phyloP scores from a whole-genome alignment of 2,888 invertebrate genomes.

The Hyalella azteca region DNA sequence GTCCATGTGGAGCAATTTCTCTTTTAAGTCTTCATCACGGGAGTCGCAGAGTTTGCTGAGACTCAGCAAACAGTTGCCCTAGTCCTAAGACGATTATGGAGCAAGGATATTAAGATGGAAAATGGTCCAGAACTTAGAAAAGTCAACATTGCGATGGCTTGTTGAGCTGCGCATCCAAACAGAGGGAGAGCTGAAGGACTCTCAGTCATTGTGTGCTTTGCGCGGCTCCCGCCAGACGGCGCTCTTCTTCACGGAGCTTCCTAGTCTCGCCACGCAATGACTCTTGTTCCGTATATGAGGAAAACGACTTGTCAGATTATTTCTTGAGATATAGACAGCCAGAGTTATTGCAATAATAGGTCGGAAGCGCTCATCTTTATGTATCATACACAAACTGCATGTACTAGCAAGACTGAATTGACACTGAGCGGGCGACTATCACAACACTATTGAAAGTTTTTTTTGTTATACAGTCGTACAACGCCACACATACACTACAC shows the following conservation, averaged over 20 bases:
- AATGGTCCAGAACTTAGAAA: constrained; percentile 55
- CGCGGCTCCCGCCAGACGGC: not conserved
- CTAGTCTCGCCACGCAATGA: not conserved
- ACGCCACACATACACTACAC: too few relatives aligned
- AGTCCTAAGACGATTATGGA: constrained; percentile 57
- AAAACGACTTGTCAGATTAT: constrained; percentile 48
- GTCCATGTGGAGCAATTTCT: not conserved
- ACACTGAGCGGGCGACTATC: too few relatives aligned
- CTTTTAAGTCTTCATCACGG: constrained; percentile 29
- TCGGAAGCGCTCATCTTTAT: too few relatives aligned
- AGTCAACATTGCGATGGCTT: constrained; percentile 44
- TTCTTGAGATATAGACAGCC: constrained; percentile 56
- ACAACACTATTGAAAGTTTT: too few relatives aligned
- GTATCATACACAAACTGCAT: too few relatives aligned
- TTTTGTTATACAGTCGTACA: too few relatives aligned
- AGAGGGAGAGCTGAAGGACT: not conserved
- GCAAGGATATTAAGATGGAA: constrained; percentile 57
- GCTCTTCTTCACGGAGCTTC: not conserved
- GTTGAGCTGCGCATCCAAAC: constrained; percentile 31
- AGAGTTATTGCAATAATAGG: too few relatives aligned
- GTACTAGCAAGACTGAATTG: too few relatives aligned
- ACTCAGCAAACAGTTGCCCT: constrained; percentile 52
- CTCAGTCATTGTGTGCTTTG: constrained; percentile 30
- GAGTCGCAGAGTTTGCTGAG: constrained; percentile 32
- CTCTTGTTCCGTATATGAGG: constrained; percentile 47